Conservation (phyloP, 2,113 vertebrate species). For the Mesoclemmys tuberculata region DNA sequence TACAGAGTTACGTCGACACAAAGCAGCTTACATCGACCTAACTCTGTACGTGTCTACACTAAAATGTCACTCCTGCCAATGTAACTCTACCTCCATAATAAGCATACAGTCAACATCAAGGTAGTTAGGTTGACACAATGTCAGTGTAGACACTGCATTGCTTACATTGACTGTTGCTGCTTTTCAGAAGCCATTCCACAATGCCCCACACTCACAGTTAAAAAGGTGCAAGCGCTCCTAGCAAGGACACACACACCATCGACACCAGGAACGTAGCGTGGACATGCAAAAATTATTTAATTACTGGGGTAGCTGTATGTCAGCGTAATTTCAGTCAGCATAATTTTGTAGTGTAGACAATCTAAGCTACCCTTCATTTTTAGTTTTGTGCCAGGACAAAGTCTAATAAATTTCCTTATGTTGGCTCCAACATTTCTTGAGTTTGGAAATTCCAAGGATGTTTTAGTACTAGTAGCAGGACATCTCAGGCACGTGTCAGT, state of each 20-base stretch:
- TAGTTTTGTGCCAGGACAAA: no score
- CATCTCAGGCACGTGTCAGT: no score
- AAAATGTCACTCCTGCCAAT: no score
- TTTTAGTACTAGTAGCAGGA: no score
- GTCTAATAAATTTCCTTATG: no score
- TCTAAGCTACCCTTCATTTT: no score
- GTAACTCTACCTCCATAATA: neutral
- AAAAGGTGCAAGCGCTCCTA: neutral
- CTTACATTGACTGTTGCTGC: neutral
- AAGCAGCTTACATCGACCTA: neutral
- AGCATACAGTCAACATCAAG: neutral
- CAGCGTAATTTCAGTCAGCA: neutral
- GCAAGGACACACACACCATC: neutral
- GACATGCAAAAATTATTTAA: neutral
- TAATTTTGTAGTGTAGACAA: neutral
- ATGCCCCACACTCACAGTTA: neutral
- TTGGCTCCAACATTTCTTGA: no score
- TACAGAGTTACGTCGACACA: neutral
- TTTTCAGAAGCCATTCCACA: neutral
- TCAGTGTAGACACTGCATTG: neutral
- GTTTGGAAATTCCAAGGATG: no score
- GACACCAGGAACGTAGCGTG: neutral
- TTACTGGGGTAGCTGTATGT: neutral
- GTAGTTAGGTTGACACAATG: neutral
- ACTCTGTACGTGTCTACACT: no score